phyloP scores from a whole-genome alignment of 2,888 invertebrate species.

The Oxycera nigricornis region DNA sequence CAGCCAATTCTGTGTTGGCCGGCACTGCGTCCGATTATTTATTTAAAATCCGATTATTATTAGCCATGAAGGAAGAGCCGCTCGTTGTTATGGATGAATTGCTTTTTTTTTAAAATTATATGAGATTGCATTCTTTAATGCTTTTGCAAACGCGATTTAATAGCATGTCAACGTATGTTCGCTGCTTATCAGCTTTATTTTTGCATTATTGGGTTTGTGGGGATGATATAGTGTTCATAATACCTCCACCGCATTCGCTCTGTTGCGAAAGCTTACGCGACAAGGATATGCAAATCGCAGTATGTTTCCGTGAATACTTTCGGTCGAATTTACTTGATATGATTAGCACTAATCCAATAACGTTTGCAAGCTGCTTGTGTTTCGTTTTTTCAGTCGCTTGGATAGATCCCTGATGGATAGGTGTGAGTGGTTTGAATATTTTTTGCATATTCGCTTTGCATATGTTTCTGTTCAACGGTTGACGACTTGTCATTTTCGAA shows the following conservation, averaged over 20 bases:
- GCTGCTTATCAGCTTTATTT: background rate
- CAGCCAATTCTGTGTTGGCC: too few species aligned
- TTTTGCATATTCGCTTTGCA: too few species aligned
- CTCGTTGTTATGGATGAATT: background rate
- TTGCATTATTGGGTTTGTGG: too few species aligned
- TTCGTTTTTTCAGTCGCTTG: too few species aligned
- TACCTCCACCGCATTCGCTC: background rate
- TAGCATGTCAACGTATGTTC: background rate
- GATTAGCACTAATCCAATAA: background rate
- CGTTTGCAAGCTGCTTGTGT: background rate
- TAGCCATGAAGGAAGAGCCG: slow-evolving; percentile 4
- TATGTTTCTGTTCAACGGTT: too few species aligned
- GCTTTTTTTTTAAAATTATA: too few species aligned
- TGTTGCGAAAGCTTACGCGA: background rate
- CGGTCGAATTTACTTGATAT: background rate
- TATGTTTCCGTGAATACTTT: background rate
- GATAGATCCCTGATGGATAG: too few species aligned
- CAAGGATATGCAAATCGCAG: background rate
- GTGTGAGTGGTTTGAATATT: too few species aligned
- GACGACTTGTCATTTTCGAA: too few species aligned
- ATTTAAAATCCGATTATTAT: slow-evolving; percentile 37
- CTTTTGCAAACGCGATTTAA: background rate
- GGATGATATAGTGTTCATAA: background rate
- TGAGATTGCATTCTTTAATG: slow-evolving; percentile 1
- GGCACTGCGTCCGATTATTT: slow-evolving; percentile 29